Evolutionary conservation across 2,797 vertebrate genomes (phyloP).

Genomic region (Streptopelia turtur): DNA sequence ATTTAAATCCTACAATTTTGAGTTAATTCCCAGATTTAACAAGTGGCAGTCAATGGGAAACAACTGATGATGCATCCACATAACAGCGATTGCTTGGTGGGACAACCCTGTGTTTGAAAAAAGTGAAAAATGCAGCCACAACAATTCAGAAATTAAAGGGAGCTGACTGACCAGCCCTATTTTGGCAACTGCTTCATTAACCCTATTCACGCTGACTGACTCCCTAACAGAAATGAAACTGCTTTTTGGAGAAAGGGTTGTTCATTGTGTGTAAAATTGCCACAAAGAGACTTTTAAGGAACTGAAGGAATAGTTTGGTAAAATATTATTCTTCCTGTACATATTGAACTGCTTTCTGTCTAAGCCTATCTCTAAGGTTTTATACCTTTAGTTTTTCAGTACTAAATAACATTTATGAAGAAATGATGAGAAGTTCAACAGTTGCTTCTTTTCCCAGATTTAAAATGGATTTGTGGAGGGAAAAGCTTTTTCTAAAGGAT

Average conservation of each 20-base stretch:
- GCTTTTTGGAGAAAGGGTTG: background rate
- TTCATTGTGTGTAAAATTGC: background rate
- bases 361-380: background rate
- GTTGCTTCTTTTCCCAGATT: background rate
- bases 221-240: background rate
- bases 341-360: background rate
- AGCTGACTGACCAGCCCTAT: background rate
- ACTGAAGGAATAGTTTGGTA: background rate
- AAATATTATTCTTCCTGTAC: background rate
- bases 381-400: background rate
- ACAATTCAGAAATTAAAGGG: background rate
- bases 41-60: background rate
- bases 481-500: background rate
- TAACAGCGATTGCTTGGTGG: background rate
- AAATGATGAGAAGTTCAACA: background rate
- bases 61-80: background rate
- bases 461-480: background rate
- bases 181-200: background rate
- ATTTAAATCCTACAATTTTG: conserved; percentile 14
- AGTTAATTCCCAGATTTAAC: background rate
- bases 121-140: background rate
- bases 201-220: background rate
- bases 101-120: background rate
- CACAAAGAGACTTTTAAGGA: background rate
- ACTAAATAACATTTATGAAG: background rate